A percentile compares a stretch with the other conserved stretches of the same genome.
phyloP scores from a whole-genome alignment of 2,113 vertebrate genomes.

The Xerus inauris region DNA sequence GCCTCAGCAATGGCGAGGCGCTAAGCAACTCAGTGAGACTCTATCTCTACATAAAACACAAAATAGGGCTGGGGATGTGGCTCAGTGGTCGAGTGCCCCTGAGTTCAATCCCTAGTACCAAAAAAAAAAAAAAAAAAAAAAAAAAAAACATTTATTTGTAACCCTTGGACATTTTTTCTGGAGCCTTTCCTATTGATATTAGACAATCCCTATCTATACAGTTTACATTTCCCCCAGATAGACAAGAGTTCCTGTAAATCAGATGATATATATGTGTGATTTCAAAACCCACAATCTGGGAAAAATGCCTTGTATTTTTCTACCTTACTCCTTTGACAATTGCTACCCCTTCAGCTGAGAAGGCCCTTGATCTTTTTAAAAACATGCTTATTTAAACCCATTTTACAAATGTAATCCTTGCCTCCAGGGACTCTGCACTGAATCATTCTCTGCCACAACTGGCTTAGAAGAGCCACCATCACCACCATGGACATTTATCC shows the following conservation, averaged over 20 bases:
- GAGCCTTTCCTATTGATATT: neutral
- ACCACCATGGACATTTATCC: neutral
- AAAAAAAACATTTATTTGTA: slow-evolving; percentile 30
- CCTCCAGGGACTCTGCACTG: neutral
- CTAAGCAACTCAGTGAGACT: no score
- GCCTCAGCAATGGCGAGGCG: no score
- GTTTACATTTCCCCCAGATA: neutral
- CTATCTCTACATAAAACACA: no score
- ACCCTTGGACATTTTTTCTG: neutral
- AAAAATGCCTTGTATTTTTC: neutral
- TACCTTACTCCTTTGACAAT: neutral
- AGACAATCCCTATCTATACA: neutral
- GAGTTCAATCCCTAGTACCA: no score
- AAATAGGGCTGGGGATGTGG: no score
- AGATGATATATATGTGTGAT: neutral
- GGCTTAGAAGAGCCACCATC: neutral
- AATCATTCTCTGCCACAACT: neutral
- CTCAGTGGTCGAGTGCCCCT: no score
- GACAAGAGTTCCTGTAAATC: neutral
- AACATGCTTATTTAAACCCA: neutral
- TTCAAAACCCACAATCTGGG: neutral
- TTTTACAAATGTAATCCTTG: neutral
- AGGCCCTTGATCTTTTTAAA: neutral
- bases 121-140: no score
- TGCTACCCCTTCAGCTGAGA: neutral